phyloP scores from a whole-genome alignment of 2,113 vertebrate species.

The Thunnus thynnus region DNA sequence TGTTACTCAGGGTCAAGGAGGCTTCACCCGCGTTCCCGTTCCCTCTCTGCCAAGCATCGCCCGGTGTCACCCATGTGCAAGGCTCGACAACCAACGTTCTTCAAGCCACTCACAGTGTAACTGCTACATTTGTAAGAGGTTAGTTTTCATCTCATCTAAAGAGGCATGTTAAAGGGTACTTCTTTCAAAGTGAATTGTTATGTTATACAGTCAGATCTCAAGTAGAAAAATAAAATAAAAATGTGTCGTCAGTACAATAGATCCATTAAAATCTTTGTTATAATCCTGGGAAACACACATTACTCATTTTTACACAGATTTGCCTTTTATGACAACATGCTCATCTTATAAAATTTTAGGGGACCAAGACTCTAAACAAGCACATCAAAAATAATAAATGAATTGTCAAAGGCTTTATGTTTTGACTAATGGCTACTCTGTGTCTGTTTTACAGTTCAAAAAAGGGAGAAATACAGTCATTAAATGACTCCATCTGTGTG shows the following conservation, averaged over 20 bases:
- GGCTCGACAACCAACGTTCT: conserved; percentile 54
- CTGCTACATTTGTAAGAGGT: conserved; percentile 52
- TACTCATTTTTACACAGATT: conserved; percentile 12
- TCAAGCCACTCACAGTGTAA: conserved; percentile 46
- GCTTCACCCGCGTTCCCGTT: conserved; percentile 66
- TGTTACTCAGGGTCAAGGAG: conserved; percentile 77
- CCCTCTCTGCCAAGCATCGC: conserved; percentile 61
- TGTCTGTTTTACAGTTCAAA: conserved; percentile 47
- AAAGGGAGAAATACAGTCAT: conserved; percentile 47
- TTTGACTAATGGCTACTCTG: conserved; percentile 23
- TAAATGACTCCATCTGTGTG: conserved; percentile 65
- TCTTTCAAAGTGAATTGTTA: conserved; percentile 20
- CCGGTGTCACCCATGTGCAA: conserved; percentile 59
- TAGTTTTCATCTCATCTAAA: conserved; percentile 46
- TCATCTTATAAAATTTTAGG: conserved; percentile 29
- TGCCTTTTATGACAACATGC: conserved; percentile 10
- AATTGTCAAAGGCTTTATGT: conserved; percentile 37
- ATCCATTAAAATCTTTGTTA: conserved; percentile 23
- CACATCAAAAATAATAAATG: conserved; percentile 1
- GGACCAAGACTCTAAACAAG: background rate
- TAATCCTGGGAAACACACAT: conserved; percentile 12
- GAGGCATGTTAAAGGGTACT: conserved; percentile 38
- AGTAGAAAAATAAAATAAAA: conserved; percentile 1
- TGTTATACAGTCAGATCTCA: conserved; percentile 8
- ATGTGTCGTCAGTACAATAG: background rate